Conservation (phyloP, 2,797 vertebrate genomes). For the Dicrostonyx torquatus region DNA sequence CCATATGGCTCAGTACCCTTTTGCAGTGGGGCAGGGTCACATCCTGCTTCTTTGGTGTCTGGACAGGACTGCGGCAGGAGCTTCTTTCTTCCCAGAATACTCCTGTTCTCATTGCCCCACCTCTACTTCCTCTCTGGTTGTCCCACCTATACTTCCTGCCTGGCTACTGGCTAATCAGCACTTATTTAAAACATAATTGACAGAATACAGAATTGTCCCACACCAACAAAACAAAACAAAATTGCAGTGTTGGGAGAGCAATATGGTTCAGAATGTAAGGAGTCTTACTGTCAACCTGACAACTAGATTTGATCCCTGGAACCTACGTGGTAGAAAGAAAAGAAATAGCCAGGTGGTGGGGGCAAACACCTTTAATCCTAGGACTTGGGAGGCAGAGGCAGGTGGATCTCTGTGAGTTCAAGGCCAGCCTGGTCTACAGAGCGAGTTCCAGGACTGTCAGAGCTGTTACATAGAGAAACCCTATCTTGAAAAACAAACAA, state of each 20-base stretch:
- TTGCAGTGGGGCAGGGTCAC: too few relatives aligned
- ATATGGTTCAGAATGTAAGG: background rate
- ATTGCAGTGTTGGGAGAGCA: background rate
- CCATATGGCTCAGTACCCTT: too few relatives aligned
- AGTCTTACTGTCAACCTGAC: background rate
- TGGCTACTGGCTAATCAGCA: too few relatives aligned
- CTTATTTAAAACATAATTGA: too few relatives aligned
- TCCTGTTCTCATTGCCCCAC: too few relatives aligned
- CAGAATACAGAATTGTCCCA: too few relatives aligned
- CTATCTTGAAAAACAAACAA: background rate
- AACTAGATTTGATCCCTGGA: background rate
- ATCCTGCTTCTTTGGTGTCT: too few relatives aligned
- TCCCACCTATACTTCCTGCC: too few relatives aligned
- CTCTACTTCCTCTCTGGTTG: too few relatives aligned
- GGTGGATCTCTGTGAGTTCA: background rate
- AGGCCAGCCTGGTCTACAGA: background rate
- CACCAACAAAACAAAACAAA: background rate
- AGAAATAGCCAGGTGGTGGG: background rate
- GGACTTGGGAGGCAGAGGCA: background rate
- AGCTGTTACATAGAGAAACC: background rate
- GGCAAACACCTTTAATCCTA: background rate
- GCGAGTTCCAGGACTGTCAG: background rate
- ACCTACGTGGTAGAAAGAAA: background rate
- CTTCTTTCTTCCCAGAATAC: too few relatives aligned
- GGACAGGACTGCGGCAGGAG: too few relatives aligned